Conservation (phyloP, 2,888 invertebrate genomes). For the Priocnemis perturbator region DNA sequence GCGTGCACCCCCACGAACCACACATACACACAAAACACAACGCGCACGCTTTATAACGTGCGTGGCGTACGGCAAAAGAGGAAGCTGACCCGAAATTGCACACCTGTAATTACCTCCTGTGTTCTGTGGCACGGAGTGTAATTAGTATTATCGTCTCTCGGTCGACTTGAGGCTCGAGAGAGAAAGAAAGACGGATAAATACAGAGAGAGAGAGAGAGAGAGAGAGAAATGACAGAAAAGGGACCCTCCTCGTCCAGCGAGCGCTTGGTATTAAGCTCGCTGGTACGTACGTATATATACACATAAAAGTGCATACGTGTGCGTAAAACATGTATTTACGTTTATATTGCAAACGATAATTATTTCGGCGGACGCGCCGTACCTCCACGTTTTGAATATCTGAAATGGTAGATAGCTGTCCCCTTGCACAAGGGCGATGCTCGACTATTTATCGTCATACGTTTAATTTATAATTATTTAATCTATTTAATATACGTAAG, state of each 20-base stretch:
- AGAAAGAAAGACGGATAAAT: too few species aligned
- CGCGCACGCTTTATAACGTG: too few species aligned
- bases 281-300: slow-evolving; percentile 3
- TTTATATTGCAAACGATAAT: too few species aligned
- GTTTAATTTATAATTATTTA: slow-evolving; percentile 43
- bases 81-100: slow-evolving; percentile 11
- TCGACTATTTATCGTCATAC: slow-evolving; percentile 48
- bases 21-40: too few species aligned
- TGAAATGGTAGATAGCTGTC: slow-evolving; percentile 18
- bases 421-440: too few species aligned
- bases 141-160: slow-evolving; percentile 19
- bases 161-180: background rate
- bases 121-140: slow-evolving; percentile 11
- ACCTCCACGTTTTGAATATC: slow-evolving; percentile 6
- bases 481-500: slow-evolving; percentile 22
- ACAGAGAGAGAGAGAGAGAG: too few species aligned
- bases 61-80: background rate
- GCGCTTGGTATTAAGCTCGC: slow-evolving; percentile 10
- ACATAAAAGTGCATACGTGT: slow-evolving; percentile 5
- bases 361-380: too few species aligned
- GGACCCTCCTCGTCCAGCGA: slow-evolving; percentile 22
- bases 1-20: too few species aligned
- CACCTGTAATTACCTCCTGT: slow-evolving; percentile 6
- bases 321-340: slow-evolving; percentile 15
- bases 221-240: slow-evolving; percentile 1